Evolutionary conservation across 1,140 invertebrate species (phyloP).

Genomic region (Leptopilina clavipes): DNA sequence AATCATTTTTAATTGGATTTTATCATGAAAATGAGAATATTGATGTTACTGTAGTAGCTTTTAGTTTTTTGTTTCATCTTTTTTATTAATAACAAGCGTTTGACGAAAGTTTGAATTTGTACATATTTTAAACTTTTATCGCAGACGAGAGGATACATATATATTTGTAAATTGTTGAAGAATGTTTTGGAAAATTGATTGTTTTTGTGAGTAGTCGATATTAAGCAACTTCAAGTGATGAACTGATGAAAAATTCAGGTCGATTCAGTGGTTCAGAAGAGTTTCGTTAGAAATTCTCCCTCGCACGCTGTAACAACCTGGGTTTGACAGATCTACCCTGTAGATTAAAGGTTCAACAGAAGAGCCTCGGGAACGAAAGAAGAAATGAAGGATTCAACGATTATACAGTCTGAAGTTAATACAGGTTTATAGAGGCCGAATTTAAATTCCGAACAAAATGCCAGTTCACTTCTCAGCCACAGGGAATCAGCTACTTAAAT

Average conservation of each 20-base stretch:
- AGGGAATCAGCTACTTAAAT: slow-evolving; percentile 30
- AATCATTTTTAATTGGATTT: too few species aligned
- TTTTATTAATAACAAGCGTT: too few species aligned
- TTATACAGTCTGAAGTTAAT: slow-evolving; percentile 27
- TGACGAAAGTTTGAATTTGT: too few species aligned
- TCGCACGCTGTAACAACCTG: slow-evolving; percentile 16
- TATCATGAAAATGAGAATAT: too few species aligned
- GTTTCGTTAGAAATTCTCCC: slow-evolving; percentile 27
- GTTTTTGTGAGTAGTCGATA: neutral
- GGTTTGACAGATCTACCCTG: slow-evolving; percentile 32
- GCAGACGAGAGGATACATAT: neutral
- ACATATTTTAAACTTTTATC: neutral
- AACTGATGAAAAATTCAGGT: slow-evolving; percentile 25
- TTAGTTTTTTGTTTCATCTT: too few species aligned
- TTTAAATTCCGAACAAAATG: slow-evolving; percentile 29
- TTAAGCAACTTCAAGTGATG: neutral
- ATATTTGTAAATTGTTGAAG: too few species aligned
- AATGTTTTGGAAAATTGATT: neutral
- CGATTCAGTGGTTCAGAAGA: slow-evolving; percentile 29
- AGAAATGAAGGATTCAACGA: slow-evolving; percentile 27
- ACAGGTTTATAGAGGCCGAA: slow-evolving; percentile 12
- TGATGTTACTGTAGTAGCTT: too few species aligned
- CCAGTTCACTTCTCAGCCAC: slow-evolving; percentile 3
- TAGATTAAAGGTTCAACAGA: slow-evolving; percentile 33
- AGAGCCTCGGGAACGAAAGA: slow-evolving; percentile 21